Conservation (phyloP, 1,140 invertebrate species). For the Notospermus geniculatus region DNA sequence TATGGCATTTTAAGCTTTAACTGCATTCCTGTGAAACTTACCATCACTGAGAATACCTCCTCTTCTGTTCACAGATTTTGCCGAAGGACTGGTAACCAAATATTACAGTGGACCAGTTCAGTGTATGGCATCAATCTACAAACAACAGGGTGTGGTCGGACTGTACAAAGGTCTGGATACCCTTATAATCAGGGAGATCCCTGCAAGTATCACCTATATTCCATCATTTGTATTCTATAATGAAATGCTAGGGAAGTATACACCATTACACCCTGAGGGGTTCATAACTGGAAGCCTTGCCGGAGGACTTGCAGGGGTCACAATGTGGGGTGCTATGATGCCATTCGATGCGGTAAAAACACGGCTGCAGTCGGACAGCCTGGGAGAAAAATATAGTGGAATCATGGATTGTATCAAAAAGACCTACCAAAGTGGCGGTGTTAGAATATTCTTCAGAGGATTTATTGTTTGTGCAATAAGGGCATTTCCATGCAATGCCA, state of each 20-base stretch:
- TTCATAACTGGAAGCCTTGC: slow-evolving; percentile 60
- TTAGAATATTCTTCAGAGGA: neutral
- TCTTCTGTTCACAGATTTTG: no score
- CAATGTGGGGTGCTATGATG: slow-evolving; percentile 82
- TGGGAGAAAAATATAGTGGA: neutral
- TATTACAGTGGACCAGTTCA: slow-evolving; percentile 3
- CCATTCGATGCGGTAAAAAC: slow-evolving; percentile 90
- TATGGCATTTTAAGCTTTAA: no score
- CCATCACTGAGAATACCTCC: no score
- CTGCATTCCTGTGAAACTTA: no score
- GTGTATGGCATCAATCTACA: neutral
- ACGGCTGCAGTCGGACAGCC: slow-evolving; percentile 72
- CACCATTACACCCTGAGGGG: slow-evolving; percentile 11
- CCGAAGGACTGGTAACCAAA: no score
- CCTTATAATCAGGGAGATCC: neutral
- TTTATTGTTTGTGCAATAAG: neutral
- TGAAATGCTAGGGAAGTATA: neutral
- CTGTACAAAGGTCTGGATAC: neutral
- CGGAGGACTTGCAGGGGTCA: slow-evolving; percentile 77
- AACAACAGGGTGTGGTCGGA: neutral
- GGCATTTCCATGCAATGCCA: slow-evolving; percentile 18
- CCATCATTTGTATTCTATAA: neutral
- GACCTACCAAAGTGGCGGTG: neutral
- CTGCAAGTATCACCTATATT: neutral
- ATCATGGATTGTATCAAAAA: neutral